Percentiles rank a stretch among this genome's conserved stretches.
These are phyloP conservation scores for Sminthurinus aureus DNA, from an alignment of 2,888 invertebrate species.

Conservation along the genomic window DNA sequence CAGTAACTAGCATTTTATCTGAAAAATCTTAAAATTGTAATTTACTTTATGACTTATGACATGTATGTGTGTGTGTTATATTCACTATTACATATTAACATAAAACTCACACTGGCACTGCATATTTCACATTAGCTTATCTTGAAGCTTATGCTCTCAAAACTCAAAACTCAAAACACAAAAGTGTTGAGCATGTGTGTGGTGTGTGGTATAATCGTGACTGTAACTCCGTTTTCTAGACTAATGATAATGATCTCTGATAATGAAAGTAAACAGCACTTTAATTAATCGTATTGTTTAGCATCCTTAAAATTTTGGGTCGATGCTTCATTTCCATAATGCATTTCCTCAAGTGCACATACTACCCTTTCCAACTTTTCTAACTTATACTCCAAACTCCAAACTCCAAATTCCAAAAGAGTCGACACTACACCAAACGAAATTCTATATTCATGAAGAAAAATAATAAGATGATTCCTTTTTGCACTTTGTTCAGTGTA, in stretches of 20 bases:
- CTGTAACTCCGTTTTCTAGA: too few species aligned
- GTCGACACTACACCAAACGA: conserved; percentile 38
- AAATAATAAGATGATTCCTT: conserved; percentile 34
- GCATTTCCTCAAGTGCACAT: conserved; percentile 21
- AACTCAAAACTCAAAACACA: too few species aligned
- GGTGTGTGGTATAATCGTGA: not conserved
- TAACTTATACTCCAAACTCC: not conserved
- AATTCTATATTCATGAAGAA: conserved; percentile 44
- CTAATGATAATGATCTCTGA: conserved; percentile 38
- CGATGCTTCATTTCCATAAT: conserved; percentile 47
- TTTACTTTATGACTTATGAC: too few species aligned
- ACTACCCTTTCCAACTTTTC: not conserved
- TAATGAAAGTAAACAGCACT: conserved; percentile 40
- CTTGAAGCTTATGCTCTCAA: not conserved
- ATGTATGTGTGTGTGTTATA: conserved; percentile 12
- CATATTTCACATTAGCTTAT: not conserved
- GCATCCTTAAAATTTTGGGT: conserved; percentile 42
- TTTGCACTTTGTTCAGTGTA: conserved; percentile 17
- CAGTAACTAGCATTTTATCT: too few species aligned
- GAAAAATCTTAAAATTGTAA: too few species aligned
- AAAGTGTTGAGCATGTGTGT: not conserved
- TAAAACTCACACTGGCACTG: too few species aligned
- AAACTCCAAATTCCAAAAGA: conserved; percentile 13
- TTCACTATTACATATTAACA: conserved; percentile 7
- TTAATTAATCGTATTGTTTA: conserved; percentile 48